Evolutionary conservation across 2,888 invertebrate species (phyloP), one percentile per base, ranked within the genome.

Genomic region (Proisotoma minuta): DNA sequence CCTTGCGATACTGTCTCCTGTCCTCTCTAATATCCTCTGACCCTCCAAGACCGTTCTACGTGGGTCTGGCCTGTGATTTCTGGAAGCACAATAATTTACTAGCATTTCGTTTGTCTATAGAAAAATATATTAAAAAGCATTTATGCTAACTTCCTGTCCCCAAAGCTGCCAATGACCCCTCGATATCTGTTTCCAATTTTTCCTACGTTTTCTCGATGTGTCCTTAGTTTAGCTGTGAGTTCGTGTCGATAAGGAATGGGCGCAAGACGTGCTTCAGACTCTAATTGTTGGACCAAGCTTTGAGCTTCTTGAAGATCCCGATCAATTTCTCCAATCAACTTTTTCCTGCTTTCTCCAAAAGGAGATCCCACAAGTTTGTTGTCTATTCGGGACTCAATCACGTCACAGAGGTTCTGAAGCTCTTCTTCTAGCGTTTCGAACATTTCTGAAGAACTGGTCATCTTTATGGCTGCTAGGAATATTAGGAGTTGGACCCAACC

Each of bases 1-100:
- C 59, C 89, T 80, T 1, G 82, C 82, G 10, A 88, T 79, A 69
- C 85, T 86, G 62, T 84, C 82, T 0, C 84, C 80, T 0, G 87
- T 84, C 54, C 86, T 77, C 73, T 84, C 83, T 50, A 86, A 74
- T 15, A 81, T 79, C 56, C 80, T 79, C 62, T 81, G 78, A 3
- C 84, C 83, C 66, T 83, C 83, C 2, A 82, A 66, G 8, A 84
- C 79, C 4, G 83, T 78, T 70, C 82, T 82, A 27, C 85, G 79
- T 66, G 85, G 83, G 39, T 80, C 80, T n/a, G 79, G 69, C 15
- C 52, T 60, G 49, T 63, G 54, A 29, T 66, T 66, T 29, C 66
- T 66, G n/a, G 1, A 52, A 58, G 58, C 5, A 52, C 12, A 50
- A 50, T 50, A 8, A n/a, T 5, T 48, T 12, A 48, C 12, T 18